A percentile compares a stretch with the other conserved stretches of the same genome.
phyloP scores from a whole-genome alignment of 2,888 invertebrate genomes.

The Trachelus iudaicus region DNA sequence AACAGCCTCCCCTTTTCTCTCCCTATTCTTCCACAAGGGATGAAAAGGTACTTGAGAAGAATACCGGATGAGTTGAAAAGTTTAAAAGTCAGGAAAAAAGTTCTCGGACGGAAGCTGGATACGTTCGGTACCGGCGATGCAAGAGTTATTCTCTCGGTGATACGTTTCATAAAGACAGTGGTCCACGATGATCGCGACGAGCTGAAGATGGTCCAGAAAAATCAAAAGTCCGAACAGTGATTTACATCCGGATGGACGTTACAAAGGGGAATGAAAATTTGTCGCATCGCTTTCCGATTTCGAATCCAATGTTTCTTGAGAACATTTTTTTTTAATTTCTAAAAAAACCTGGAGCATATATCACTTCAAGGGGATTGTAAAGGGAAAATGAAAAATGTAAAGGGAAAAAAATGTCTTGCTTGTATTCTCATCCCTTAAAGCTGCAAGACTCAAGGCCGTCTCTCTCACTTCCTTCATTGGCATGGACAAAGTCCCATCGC shows the following conservation, averaged over 20 bases:
- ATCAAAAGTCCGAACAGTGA: neutral
- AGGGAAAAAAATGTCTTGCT: neutral
- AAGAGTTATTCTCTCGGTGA: neutral
- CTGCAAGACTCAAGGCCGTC: neutral
- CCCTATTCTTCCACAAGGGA: neutral
- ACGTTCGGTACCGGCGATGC: neutral
- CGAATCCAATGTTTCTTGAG: neutral
- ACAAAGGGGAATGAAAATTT: neutral
- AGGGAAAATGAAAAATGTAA: neutral
- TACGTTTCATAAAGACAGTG: neutral
- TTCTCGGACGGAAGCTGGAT: neutral
- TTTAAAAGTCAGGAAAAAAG: neutral
- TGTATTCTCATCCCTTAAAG: neutral
- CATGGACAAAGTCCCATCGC: neutral
- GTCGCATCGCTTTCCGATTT: neutral
- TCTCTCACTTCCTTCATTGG: neutral
- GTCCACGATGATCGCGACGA: too few relatives aligned
- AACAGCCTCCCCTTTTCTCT: too few relatives aligned
- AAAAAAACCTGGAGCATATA: neutral
- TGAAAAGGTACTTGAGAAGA: neutral
- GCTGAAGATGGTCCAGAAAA: neutral
- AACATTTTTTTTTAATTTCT: too few relatives aligned
- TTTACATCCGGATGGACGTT: neutral
- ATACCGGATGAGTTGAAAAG: neutral
- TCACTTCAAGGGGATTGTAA: neutral